Base-by-base conservation (phyloP, 2,797 vertebrate genomes). In the Muraenolepis orangiensis region DNA sequence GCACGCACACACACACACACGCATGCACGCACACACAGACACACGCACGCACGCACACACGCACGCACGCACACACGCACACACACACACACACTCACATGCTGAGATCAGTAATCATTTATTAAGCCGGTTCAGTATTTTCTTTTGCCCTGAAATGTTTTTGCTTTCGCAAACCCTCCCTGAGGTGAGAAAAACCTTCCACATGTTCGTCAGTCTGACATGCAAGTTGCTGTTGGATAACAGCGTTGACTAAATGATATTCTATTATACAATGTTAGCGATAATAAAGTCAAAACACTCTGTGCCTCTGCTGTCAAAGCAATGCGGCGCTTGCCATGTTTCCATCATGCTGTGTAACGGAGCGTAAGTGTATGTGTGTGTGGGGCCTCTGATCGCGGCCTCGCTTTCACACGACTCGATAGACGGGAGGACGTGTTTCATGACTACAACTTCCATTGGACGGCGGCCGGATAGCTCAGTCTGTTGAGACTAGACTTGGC, bases 341-440 rank as follows among this genome's bases (percentile, higher is more conserved):
- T 81, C 82, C 78, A 79, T 85, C 77, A 69, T 84, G 80, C 80
- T 85, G 76, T 80, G 34, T 28, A 77, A 77, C 69, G 30, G 73
- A 84, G 70, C 36, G 46, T 81, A 87, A 87, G 88, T 84, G n/a
- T n/a, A n/a, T n/a, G n/a, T n/a, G n/a, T 36, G 71, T 72, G 71
- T 76, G 78, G 80, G 76, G 74, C 77, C 81, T 75, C 77, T 74
- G 76, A 86, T 78, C n/a, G 73, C 34, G 69, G 66, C 57, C 72
- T 31, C 82, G 76, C 79, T 77, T 72, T 76, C 75, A 79, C n/a
- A n/a, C n/a, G n/a, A n/a, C n/a, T n/a, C n/a, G n/a, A n/a, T 78
- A 82, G 36, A 71, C 72, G 77, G 78, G 69, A 77, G 80, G 79
- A 77, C 78, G 75, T 82, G 88, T 88, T 88, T 88, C 84, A 88